Base-by-base conservation (phyloP, 2,113 vertebrate species). In the Piprites chloris region DNA sequence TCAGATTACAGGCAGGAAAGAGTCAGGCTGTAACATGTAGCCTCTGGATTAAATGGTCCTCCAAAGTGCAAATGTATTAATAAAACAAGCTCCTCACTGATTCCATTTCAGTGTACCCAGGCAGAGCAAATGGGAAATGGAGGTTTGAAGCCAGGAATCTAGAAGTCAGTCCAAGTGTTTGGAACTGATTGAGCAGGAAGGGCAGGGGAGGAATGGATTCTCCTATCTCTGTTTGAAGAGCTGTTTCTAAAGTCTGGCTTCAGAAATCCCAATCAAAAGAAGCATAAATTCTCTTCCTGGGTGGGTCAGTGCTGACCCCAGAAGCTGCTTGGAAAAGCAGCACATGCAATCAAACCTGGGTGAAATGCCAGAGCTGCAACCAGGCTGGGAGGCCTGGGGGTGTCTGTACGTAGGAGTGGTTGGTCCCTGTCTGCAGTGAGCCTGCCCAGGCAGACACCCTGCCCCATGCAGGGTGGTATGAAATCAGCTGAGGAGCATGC, bases 1-100 rank as follows among this genome's bases (percentile, higher is more conserved):
- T 62, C 81, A 86, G 94, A 89, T 95, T 93, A 92, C 21, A n/a
- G 81, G 27, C 86, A 89, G 90, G 80, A 85, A 90, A 41, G 88
- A 76, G 78, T 90, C 49, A 44, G 74, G 53, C 75, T 9, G 4
- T 85, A 86, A 72, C 30, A 23, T 20, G 50, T 12, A 84, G 65
- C 53, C 59, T 69, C 72, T 84, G 86, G 81, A 85, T 95, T 85
- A 80, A 83, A 62, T 6, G 3, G 81, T 52, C 82, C 76, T 83
- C 69, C 59, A 73, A 53, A 82, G 82, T 81, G 82, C 91, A 95
- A 87, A 87, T 59, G 85, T 85, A 87, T 78, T 93, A 91, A 87
- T 85, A 59, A 87, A 93, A 53, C 63, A 63, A 82, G n/a, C 79
- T 94, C 62, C 84, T 90, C 41, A 3, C 66, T 33, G 90, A 39